Evolutionary conservation across 2,888 invertebrate genomes (phyloP).

Genomic region (Orchestes rusci): DNA sequence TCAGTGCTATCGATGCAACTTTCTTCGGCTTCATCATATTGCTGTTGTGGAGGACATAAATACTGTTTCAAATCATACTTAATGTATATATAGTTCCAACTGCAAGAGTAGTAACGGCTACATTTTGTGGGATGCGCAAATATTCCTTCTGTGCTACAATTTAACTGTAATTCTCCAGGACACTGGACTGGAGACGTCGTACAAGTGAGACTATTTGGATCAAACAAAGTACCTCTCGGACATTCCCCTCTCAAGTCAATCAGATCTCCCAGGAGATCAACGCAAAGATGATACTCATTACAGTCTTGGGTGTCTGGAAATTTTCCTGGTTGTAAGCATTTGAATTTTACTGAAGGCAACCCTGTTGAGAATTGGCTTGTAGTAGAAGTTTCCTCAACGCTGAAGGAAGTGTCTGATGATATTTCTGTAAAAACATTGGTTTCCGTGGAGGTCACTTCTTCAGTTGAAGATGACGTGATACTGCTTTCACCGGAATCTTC

Average conservation of each 20-base stretch:
- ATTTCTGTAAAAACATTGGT: not conserved
- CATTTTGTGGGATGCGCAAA: constrained; percentile 47
- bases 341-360: constrained; percentile 22
- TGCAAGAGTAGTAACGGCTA: constrained; percentile 49
- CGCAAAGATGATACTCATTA: constrained; percentile 33
- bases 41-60: constrained; percentile 44
- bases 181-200: constrained; percentile 34
- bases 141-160: constrained; percentile 42
- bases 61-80: constrained; percentile 48
- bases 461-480: no score
- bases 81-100: constrained; percentile 47
- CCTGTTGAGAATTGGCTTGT: constrained; percentile 14
- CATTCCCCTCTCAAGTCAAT: constrained; percentile 31
- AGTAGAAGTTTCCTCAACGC: not conserved
- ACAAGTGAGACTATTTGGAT: constrained; percentile 30
- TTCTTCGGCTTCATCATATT: constrained; percentile 41
- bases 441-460: constrained; percentile 9
- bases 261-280: constrained; percentile 27
- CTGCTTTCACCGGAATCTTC: no score
- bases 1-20: constrained; percentile 45
- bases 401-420: not conserved
- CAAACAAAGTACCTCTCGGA: constrained; percentile 31
- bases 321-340: constrained; percentile 31
- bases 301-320: constrained; percentile 34
- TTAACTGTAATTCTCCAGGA: constrained; percentile 29